phyloP scores from a whole-genome alignment of 2,888 invertebrate genomes.

The Perizoma affinitatum region DNA sequence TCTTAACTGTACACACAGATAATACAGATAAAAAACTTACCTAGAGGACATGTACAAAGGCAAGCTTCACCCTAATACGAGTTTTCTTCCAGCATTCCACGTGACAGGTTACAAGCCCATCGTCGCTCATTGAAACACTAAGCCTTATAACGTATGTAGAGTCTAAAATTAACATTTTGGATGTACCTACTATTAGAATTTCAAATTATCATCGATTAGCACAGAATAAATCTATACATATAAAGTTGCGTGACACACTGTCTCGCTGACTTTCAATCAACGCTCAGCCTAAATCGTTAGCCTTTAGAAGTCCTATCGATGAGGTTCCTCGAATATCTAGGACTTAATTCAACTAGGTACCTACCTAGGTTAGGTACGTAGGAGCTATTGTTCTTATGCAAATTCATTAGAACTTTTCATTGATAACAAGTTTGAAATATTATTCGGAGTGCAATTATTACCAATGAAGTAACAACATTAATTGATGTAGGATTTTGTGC shows the following conservation, averaged over 20 bases:
- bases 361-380: not conserved
- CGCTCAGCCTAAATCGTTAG: no score
- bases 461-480: not conserved
- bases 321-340: slow-evolving; percentile 5
- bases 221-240: slow-evolving; percentile 33
- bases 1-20: no score
- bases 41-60: no score
- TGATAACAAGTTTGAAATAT: slow-evolving; percentile 14
- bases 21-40: no score
- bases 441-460: slow-evolving; percentile 7
- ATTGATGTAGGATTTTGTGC: no score
- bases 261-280: no score
- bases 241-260: not conserved
- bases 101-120: no score
- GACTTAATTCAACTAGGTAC: slow-evolving; percentile 14
- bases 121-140: no score
- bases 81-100: no score
- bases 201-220: slow-evolving; percentile 33
- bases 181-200: slow-evolving; percentile 9
- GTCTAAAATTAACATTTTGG: slow-evolving; percentile 5
- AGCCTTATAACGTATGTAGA: no score
- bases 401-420: slow-evolving; percentile 24
- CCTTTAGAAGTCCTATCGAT: no score
- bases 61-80: no score
- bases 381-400: slow-evolving; percentile 25